These are phyloP conservation scores for Phrixothrix hirtus DNA, from an alignment of 2,888 invertebrate species.

Conservation along the genomic window DNA sequence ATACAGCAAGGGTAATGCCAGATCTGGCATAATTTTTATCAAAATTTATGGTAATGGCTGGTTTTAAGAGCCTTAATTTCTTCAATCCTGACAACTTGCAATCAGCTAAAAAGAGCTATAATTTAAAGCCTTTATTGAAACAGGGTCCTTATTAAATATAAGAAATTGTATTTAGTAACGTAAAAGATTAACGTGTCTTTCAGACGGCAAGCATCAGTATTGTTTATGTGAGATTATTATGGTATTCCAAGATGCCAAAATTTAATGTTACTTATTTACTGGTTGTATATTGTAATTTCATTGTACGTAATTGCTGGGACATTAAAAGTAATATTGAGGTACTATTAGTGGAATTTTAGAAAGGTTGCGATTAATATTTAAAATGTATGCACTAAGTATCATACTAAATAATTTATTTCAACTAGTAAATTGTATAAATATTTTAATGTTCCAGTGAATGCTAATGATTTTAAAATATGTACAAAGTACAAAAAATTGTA, in stretches of 20 bases:
- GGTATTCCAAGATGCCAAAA: conserved; percentile 20
- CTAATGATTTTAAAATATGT: too few species aligned
- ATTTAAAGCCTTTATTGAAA: conserved; percentile 57
- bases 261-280: too few species aligned
- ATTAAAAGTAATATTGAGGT: too few species aligned
- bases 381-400: too few species aligned
- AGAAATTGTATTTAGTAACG: conserved; percentile 49
- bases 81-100: conserved; percentile 38
- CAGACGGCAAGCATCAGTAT: conserved; percentile 48
- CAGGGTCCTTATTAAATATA: conserved; percentile 57
- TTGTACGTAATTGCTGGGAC: too few species aligned
- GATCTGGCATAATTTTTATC: conserved; percentile 29
- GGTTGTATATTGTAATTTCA: too few species aligned
- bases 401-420: too few species aligned
- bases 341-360: too few species aligned
- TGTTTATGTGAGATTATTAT: conserved; percentile 45
- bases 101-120: conserved; percentile 53
- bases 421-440: too few species aligned
- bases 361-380: too few species aligned
- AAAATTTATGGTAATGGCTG: conserved; percentile 21
- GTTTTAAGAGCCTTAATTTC: conserved; percentile 26
- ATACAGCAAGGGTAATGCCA: conserved; percentile 30
- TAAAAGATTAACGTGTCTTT: conserved; percentile 47
- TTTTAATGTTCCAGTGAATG: too few species aligned
- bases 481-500: too few species aligned